These are phyloP conservation scores for Clarias macrocephalus DNA, from an alignment of 2,113 vertebrate species.

Conservation along the genomic window DNA sequence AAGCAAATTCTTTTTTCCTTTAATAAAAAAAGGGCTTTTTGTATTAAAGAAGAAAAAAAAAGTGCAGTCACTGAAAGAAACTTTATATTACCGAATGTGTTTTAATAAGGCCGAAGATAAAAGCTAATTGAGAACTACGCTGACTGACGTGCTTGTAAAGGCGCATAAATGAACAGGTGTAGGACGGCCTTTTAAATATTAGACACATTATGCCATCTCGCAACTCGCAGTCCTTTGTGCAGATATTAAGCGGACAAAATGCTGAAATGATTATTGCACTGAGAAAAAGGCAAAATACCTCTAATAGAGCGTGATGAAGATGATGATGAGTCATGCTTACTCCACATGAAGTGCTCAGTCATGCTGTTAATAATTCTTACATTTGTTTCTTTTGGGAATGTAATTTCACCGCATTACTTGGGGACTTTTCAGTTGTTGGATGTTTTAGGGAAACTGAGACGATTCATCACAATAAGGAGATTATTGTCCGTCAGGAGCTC, in stretches of 20 bases:
- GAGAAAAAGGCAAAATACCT: not conserved
- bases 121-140: not conserved
- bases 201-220: not conserved
- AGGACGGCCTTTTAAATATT: not conserved
- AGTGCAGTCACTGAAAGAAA: not conserved
- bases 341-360: slow-evolving; percentile 14
- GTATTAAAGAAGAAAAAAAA: not conserved
- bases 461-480: slow-evolving; percentile 13
- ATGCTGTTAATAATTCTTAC: slow-evolving; percentile 3
- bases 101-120: not conserved
- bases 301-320: not conserved
- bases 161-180: not conserved
- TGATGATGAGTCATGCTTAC: slow-evolving; percentile 16
- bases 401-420: not conserved
- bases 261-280: not conserved
- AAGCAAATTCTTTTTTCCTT: not conserved
- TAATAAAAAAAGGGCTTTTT: not conserved
- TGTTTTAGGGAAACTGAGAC: not conserved
- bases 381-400: not conserved
- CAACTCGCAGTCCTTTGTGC: not conserved
- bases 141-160: not conserved
- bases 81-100: not conserved
- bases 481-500: slow-evolving; percentile 17
- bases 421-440: not conserved
- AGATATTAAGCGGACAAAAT: slow-evolving; percentile 1